Conservation (phyloP, 2,888 invertebrate genomes). For the Mythimna vitellina region DNA sequence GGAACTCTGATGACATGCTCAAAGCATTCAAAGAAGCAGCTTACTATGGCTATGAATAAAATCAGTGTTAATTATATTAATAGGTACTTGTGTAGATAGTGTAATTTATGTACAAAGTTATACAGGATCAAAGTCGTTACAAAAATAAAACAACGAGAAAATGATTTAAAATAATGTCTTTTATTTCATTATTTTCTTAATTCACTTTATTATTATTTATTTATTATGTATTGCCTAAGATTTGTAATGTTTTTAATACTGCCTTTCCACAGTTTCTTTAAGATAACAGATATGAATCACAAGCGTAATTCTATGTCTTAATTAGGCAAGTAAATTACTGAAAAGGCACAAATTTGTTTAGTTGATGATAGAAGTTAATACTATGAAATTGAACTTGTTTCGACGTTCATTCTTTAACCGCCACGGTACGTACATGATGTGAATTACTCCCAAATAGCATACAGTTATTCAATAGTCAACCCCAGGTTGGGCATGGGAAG, state of each 20-base stretch:
- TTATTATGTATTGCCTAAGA: constrained; percentile 78
- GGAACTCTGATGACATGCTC: constrained; percentile 94
- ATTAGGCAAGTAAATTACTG: constrained; percentile 56
- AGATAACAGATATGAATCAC: constrained; percentile 63
- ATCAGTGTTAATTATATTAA: constrained; percentile 6
- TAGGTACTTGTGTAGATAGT: constrained; percentile 41
- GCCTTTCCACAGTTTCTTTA: constrained; percentile 71
- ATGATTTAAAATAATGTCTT: constrained; percentile 89
- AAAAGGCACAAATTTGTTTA: constrained; percentile 70
- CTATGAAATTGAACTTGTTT: constrained; percentile 48
- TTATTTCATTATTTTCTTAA: constrained; percentile 85
- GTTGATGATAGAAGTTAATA: constrained; percentile 47
- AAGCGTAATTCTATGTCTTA: constrained; percentile 63
- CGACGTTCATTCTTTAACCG: constrained; percentile 4
- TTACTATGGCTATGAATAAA: constrained; percentile 94
- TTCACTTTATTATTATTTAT: constrained; percentile 69
- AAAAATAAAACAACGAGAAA: constrained; percentile 77
- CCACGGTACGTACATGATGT: constrained; percentile 4
- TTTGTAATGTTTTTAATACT: constrained; percentile 79
- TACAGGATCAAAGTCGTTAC: constrained; percentile 55
- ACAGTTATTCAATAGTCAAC: too few species aligned
- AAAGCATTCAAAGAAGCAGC: constrained; percentile 94
- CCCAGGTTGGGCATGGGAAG: too few species aligned
- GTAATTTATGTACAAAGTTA: constrained; percentile 60
- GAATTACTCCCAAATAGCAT: background rate